Conservation (phyloP, 2,888 invertebrate species). For the Slavum lentiscoides region DNA sequence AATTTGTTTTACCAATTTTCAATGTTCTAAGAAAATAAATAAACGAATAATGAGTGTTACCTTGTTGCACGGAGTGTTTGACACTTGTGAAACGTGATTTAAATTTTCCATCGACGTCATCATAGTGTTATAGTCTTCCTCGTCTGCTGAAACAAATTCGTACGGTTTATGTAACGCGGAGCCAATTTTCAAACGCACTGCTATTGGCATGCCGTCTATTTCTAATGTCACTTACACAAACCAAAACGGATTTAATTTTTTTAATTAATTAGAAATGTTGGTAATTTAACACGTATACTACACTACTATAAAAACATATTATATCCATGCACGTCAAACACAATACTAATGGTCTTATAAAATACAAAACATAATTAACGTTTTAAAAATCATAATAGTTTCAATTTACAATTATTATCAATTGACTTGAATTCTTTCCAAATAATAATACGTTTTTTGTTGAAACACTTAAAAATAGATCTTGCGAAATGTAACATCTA, state of each 20-base stretch:
- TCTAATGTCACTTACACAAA: slow-evolving; percentile 33
- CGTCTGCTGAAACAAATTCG: slow-evolving; percentile 40
- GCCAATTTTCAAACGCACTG: background rate
- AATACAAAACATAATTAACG: no score
- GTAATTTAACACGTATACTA: slow-evolving; percentile 25
- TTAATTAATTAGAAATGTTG: slow-evolving; percentile 18
- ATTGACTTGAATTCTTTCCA: background rate
- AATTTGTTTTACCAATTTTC: background rate
- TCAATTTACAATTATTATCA: background rate
- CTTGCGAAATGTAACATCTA: background rate
- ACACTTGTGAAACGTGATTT: slow-evolving; percentile 40
- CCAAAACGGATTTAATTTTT: slow-evolving; percentile 13
- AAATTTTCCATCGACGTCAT: slow-evolving; percentile 48
- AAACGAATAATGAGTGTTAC: slow-evolving; percentile 7
- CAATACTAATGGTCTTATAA: slow-evolving; percentile 5
- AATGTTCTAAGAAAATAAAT: background rate
- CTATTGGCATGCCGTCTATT: slow-evolving; percentile 37
- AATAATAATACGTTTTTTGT: background rate
- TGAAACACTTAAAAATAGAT: background rate
- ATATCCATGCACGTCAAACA: slow-evolving; percentile 39
- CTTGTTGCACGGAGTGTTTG: slow-evolving; percentile 39
- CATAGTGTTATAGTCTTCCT: slow-evolving; percentile 44
- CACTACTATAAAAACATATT: slow-evolving; percentile 7
- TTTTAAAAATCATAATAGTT: background rate
- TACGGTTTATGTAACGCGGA: background rate